Conservation (phyloP, 1,140 invertebrate genomes). For the Hesperophylax magnus region DNA sequence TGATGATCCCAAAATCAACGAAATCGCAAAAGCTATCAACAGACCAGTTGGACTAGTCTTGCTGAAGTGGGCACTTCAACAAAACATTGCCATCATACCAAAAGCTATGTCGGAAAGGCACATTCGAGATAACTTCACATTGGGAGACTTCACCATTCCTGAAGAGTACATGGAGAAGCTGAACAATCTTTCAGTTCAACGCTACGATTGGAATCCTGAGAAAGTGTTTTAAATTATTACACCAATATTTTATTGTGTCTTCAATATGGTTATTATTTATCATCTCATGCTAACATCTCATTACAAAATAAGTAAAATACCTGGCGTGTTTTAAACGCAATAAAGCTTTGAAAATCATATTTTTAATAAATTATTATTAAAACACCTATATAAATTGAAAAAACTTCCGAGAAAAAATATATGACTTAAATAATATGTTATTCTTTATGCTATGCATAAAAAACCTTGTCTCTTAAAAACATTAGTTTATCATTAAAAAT, state of each 20-base stretch:
- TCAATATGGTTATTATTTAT: too few species aligned
- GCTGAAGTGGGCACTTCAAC: constrained; percentile 69
- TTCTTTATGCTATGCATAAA: too few species aligned
- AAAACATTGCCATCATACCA: constrained; percentile 70
- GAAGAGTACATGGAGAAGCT: constrained; percentile 65
- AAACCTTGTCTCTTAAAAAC: too few species aligned
- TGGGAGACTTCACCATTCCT: constrained; percentile 66
- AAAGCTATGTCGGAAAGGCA: constrained; percentile 70
- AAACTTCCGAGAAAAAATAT: too few species aligned
- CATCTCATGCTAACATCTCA: too few species aligned
- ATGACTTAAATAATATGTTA: too few species aligned
- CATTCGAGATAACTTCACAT: constrained; percentile 68
- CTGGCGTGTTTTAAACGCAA: too few species aligned
- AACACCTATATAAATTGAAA: too few species aligned
- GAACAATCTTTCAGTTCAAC: constrained; percentile 61
- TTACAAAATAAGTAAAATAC: too few species aligned
- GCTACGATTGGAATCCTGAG: constrained; percentile 73
- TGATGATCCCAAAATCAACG: constrained; percentile 58
- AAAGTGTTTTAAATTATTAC: constrained; percentile 46
- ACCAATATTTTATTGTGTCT: not conserved
- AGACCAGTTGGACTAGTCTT: constrained; percentile 71
- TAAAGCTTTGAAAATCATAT: too few species aligned
- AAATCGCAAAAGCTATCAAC: constrained; percentile 65
- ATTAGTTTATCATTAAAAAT: too few species aligned
- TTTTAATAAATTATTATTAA: too few species aligned